Evolutionary conservation across 2,888 invertebrate species (phyloP), one percentile per base, ranked within the genome.

Genomic region (Dryocosmus kuriphilus): DNA sequence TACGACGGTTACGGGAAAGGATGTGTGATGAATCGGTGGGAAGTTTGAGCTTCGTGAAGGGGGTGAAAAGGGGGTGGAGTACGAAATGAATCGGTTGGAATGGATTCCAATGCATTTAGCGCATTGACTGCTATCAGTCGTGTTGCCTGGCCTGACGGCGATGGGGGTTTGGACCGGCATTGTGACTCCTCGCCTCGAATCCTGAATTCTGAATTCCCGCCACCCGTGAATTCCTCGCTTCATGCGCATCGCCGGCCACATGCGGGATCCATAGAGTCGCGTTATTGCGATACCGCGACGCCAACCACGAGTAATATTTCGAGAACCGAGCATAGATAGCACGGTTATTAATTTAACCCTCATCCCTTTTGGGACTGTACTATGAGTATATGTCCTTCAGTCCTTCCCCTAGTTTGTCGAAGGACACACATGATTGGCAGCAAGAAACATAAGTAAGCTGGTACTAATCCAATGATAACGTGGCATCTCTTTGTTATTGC

Each of bases 111-210:
- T 84, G 86, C 83, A 85, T 87, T 89, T 85, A 86, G 85, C 85
- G 82, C 85, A 87, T 87, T 85, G 85, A 86, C 86, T 83, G 84
- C 85, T 88, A 88, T 88, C 88, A 85, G 84, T 85, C 84, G 84
- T 86, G 85, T 86, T 84, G 85, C 80, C 82, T 77, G 83, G 81
- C 82, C 83, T 84, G 87, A 84, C 86, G 84, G 83, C 83, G 86
- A 89, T 90, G 88, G 83, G 87, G 86, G 86, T 84, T 84, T 83
- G 85, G 83, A 81, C 84, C 82, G 83, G 85, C 85, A 88, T 87
- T 87, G 38, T 51, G 75, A 75, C 30, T 75, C 82, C 80, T 81
- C 81, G 78, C 78, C 78, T 82, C 84, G 79, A 82, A 78, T 41
- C 81, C 79, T 79, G 83, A 82, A 84, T 84, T 83, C 79, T 82